Conservation (phyloP, 2,797 vertebrate species). For the Mormyrops boulengeri region DNA sequence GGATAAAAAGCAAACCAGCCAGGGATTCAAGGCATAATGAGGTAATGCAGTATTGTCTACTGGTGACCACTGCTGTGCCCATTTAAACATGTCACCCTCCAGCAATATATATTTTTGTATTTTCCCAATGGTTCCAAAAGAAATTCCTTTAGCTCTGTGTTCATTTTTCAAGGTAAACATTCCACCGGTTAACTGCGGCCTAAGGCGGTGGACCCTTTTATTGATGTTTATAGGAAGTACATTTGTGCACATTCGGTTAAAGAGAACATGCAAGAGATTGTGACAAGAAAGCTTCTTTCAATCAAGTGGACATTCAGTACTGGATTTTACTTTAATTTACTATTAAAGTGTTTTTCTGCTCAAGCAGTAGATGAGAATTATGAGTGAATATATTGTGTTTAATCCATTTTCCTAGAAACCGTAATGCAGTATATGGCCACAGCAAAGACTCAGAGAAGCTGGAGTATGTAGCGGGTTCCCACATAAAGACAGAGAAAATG, state of each 20-base stretch:
- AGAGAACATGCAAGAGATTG: neutral
- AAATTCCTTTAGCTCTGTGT: neutral
- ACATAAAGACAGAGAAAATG: neutral
- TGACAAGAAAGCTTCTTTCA: neutral
- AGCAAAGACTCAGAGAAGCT: neutral
- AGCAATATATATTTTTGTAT: conserved; percentile 17
- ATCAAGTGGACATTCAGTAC: neutral
- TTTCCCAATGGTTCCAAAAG: neutral
- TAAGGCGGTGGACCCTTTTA: neutral
- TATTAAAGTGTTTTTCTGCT: neutral
- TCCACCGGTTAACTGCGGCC: neutral
- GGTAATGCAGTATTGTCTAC: conserved; percentile 29
- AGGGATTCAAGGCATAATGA: conserved; percentile 6
- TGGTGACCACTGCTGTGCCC: conserved; percentile 23
- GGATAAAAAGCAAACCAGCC: conserved; percentile 25
- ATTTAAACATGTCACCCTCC: conserved; percentile 15
- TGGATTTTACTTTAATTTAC: neutral
- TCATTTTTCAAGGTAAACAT: conserved; percentile 4
- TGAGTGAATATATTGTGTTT: neutral
- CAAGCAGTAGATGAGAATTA: neutral
- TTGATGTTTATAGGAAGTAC: neutral
- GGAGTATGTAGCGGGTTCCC: neutral
- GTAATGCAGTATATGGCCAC: neutral
- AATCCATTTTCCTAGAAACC: neutral
- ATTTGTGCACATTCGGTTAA: neutral